Evolutionary conservation across 1,140 invertebrate species (phyloP).

Genomic region (Drosophila funebris): DNA sequence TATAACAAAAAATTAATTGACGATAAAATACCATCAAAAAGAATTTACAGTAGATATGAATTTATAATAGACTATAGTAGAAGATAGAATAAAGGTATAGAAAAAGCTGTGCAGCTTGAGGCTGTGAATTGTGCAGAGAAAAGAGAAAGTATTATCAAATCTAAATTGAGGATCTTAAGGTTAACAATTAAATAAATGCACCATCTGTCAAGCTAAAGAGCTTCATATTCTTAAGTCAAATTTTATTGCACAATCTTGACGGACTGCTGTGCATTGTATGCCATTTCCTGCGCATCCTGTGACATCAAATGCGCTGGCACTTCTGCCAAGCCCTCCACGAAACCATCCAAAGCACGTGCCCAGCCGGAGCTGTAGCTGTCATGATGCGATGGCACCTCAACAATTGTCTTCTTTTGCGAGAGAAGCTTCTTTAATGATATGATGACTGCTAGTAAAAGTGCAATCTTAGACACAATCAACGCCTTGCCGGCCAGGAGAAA

Average conservation of each 20-base stretch:
- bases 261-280: constrained; percentile 87
- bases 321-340: constrained; percentile 78
- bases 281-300: constrained; percentile 86
- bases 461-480: constrained; percentile 91
- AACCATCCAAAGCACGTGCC: constrained; percentile 86
- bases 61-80: too few relatives aligned
- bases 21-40: constrained; percentile 10
- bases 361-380: constrained; percentile 86
- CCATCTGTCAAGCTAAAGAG: constrained; percentile 22
- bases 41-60: constrained; percentile 15
- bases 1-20: constrained; percentile 11
- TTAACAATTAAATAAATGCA: constrained; percentile 33
- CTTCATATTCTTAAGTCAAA: constrained; percentile 25
- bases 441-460: constrained; percentile 90
- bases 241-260: constrained; percentile 55
- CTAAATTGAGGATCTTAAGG: constrained; percentile 17
- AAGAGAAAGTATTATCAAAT: constrained; percentile 23
- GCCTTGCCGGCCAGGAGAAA: constrained; percentile 93
- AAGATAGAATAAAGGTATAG: too few relatives aligned
- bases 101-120: background rate
- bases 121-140: background rate
- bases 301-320: constrained; percentile 76
- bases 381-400: constrained; percentile 88
- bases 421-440: constrained; percentile 93
- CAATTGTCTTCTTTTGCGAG: constrained; percentile 89